Evolutionary conservation across 2,888 invertebrate genomes (phyloP).

Genomic region (Petrophora chlorosata): DNA sequence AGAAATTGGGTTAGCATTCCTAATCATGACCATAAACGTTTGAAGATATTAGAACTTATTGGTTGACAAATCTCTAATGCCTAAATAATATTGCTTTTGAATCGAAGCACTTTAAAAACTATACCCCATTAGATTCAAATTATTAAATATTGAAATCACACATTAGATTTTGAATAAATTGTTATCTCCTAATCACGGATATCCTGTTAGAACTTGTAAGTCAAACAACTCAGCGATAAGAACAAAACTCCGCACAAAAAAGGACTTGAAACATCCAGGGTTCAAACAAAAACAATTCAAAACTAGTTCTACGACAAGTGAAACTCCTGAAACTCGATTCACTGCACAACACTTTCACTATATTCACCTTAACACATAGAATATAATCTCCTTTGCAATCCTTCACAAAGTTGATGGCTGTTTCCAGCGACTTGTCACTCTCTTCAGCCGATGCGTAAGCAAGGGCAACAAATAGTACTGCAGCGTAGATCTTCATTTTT

Average conservation of each 20-base stretch:
- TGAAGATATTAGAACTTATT: no score
- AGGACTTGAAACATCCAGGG: conserved; percentile 16
- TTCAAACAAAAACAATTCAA: conserved; percentile 24
- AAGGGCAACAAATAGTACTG: conserved; percentile 65
- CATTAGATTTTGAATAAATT: no score
- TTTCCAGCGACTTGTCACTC: conserved; percentile 83
- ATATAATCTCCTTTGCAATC: conserved; percentile 88
- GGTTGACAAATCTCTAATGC: no score
- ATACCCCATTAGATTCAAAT: no score
- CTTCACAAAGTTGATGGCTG: conserved; percentile 87
- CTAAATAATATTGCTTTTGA: no score
- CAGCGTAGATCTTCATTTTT: conserved; percentile 66
- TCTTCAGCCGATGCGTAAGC: conserved; percentile 71
- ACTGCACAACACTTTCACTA: conserved; percentile 71
- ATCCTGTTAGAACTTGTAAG: no score
- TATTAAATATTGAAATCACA: no score
- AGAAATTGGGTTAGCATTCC: background rate
- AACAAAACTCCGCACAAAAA: background rate
- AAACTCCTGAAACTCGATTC: conserved; percentile 35
- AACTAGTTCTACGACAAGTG: background rate
- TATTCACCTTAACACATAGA: conserved; percentile 89
- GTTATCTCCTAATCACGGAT: no score
- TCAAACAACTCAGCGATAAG: no score
- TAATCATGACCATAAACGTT: no score
- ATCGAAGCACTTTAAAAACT: no score